Evolutionary conservation across 2,888 invertebrate species (phyloP), one percentile per base, ranked within the genome.

Genomic region (Gnatocerus cornutus): DNA sequence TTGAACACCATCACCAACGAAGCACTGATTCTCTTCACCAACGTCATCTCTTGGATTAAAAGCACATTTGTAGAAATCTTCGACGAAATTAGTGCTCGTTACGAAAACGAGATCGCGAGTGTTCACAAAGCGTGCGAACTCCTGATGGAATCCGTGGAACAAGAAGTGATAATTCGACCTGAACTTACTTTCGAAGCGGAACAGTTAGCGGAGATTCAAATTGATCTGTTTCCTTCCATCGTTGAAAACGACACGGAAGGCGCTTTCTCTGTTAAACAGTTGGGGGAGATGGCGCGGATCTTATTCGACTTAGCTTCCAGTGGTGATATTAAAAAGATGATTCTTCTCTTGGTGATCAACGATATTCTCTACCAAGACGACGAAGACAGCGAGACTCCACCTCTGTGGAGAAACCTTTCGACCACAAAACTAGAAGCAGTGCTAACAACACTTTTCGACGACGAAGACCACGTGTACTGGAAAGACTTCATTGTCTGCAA

Each of bases 401-500:
- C 67, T 10, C 43, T 80, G 0, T 87, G 87, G 87, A 76, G 71
- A 16, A 73, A 81, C 37, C 70, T 87, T 12, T 69, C 71, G n/a
- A 73, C 80, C 1, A 16, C 61, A 1, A 78, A 83, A 10, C 73
- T 86, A 7, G 66, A 76, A 2, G 69, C 61, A 8, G 45, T 81
- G 4, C 84, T 89, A 0, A 80, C 79, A 56, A 74, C 80, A 33
- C 69, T 90, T 10, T 91, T 88, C 78, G 90, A 89, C 0, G 85
- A 87, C 46, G 85, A 86, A 0, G 87, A 86, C 6, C 88, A 87
- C 71, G 77, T 91, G 7, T 89, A 90, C 76, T 92, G 91, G 91
- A 87, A 88, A 76, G 90, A 91, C 80, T 91, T 92, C 76, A 83
- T 91, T 8, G 84, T 91, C 71, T 88, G 87, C 76, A 89, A 88